Conservation (phyloP, 1,140 invertebrate genomes). For the Cotesia chilonis region DNA sequence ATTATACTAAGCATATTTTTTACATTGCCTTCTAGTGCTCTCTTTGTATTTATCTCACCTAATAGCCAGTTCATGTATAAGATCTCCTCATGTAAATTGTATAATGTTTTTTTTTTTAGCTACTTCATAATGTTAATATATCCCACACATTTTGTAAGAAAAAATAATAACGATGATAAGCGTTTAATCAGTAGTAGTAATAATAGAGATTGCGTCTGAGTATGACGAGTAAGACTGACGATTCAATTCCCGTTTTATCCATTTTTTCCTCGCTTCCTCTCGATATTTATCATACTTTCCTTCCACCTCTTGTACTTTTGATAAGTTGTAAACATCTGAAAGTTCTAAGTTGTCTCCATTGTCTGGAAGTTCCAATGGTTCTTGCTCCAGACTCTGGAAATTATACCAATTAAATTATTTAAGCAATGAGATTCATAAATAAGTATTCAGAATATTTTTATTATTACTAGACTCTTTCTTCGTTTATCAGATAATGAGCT, state of each 20-base stretch:
- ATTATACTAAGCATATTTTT: constrained; percentile 65
- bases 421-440: background rate
- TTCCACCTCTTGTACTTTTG: constrained; percentile 4
- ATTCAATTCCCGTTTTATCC: constrained; percentile 48
- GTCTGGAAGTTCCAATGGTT: constrained; percentile 41
- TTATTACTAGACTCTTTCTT: constrained; percentile 30
- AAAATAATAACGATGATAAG: constrained; percentile 8
- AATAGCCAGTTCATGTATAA: constrained; percentile 11
- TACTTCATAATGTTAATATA: constrained; percentile 8
- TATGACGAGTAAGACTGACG: constrained; percentile 34
- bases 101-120: constrained; percentile 19
- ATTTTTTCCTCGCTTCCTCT: constrained; percentile 48
- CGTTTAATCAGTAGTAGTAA: constrained; percentile 31
- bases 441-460: background rate
- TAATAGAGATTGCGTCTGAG: constrained; percentile 41
- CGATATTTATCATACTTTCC: constrained; percentile 40
- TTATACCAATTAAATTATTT: constrained; percentile 6
- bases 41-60: constrained; percentile 34
- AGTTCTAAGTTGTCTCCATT: constrained; percentile 42
- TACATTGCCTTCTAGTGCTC: constrained; percentile 59
- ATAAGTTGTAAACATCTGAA: constrained; percentile 35
- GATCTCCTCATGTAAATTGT: background rate
- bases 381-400: constrained; percentile 24
- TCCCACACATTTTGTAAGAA: constrained; percentile 23
- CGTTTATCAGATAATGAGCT: constrained; percentile 32